Percentiles rank a stretch among this genome's conserved stretches.
Conservation (phyloP, 2,797 vertebrate genomes). For the Eremophila alpestris region DNA sequence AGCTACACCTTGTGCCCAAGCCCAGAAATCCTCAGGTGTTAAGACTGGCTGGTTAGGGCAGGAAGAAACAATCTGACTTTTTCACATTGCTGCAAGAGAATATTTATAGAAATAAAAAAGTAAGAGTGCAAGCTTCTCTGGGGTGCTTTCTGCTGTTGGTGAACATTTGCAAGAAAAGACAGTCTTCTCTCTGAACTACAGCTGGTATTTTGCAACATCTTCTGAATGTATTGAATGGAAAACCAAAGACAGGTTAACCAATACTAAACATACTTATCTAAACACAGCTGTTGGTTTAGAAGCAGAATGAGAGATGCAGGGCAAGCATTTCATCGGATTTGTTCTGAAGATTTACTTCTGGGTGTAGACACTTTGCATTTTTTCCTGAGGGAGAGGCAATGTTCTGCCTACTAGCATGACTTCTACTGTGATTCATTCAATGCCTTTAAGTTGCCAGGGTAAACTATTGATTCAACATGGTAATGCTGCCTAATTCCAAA, state of each 20-base stretch:
- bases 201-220: neutral
- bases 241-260: neutral
- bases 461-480: conserved; percentile 16
- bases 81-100: neutral
- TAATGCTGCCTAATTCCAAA: conserved; percentile 25
- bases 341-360: conserved; percentile 9
- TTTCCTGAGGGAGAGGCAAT: neutral
- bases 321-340: neutral
- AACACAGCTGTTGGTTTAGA: neutral
- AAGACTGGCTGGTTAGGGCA: neutral
- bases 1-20: neutral
- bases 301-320: neutral
- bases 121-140: neutral
- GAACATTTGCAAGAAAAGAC: neutral
- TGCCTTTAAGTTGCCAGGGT: conserved; percentile 5
- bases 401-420: neutral
- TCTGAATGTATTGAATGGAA: neutral
- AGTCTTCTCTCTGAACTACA: neutral
- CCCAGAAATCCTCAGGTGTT: neutral
- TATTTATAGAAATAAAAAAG: neutral
- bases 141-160: neutral
- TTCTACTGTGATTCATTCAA: neutral
- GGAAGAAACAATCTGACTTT: neutral
- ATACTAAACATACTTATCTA: neutral
- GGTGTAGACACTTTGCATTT: neutral